Conservation (phyloP, 2,113 vertebrate species). For the Psammodynastes pulverulentus region DNA sequence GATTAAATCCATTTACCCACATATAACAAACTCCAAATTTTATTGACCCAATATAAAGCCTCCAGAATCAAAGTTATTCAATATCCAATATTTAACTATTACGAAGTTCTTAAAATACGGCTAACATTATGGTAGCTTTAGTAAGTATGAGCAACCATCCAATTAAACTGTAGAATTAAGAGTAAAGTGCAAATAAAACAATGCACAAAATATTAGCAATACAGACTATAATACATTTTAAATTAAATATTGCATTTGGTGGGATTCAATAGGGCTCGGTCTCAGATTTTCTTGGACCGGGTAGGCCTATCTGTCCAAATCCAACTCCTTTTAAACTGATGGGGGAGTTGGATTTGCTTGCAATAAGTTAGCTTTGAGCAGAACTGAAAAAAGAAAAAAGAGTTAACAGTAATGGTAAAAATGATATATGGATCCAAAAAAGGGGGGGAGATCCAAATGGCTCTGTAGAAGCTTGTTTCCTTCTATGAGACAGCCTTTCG, state of each 20-base stretch:
- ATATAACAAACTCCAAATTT: not conserved
- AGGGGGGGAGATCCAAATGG: not conserved
- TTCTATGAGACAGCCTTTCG: not conserved
- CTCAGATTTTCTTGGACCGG: not conserved
- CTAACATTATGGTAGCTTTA: not conserved
- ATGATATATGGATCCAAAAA: not conserved
- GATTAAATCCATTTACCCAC: not conserved
- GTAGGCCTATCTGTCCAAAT: not conserved
- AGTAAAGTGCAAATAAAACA: not conserved
- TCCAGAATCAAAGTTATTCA: not conserved
- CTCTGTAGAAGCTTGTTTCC: not conserved
- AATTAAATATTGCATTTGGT: not conserved
- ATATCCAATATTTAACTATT: not conserved
- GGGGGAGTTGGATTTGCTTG: not conserved
- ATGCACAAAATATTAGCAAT: not conserved
- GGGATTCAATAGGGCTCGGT: not conserved
- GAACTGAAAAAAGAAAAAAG: not conserved
- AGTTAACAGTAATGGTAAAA: not conserved
- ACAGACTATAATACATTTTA: not conserved
- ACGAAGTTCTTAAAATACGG: not conserved
- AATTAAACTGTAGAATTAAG: not conserved
- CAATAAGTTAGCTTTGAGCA: not conserved
- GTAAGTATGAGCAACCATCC: not conserved
- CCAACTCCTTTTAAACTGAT: not conserved
- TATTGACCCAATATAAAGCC: not conserved